Evolutionary conservation across 2,888 invertebrate species (phyloP).

Genomic region (Eupelmus urozonus): DNA sequence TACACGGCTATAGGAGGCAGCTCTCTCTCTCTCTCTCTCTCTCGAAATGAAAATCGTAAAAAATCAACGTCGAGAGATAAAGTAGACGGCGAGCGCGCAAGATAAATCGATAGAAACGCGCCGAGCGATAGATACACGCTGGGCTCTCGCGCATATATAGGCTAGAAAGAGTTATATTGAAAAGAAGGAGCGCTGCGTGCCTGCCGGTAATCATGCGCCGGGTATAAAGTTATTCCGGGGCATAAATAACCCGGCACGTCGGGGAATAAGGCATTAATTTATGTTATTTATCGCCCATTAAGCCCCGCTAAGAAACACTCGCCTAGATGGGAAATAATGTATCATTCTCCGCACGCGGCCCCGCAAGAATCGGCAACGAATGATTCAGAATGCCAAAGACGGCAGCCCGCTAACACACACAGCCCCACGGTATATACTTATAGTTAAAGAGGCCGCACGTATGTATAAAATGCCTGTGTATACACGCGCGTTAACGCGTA

Average conservation of each 20-base stretch:
- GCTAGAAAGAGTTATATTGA: constrained; percentile 46
- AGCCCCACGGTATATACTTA: neutral
- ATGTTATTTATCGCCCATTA: constrained; percentile 77
- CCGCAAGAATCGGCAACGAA: constrained; percentile 70
- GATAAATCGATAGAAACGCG: constrained; percentile 50
- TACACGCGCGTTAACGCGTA: constrained; percentile 20
- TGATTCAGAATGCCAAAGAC: constrained; percentile 70
- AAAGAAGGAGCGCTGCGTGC: constrained; percentile 70
- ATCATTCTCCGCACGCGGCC: constrained; percentile 76
- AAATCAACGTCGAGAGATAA: constrained; percentile 46
- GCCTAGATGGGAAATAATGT: constrained; percentile 76
- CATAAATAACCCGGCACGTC: constrained; percentile 76
- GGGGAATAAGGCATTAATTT: constrained; percentile 76
- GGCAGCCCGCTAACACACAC: neutral
- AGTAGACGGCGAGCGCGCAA: constrained; percentile 36
- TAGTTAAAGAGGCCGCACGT: constrained; percentile 46
- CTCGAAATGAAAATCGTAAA: constrained; percentile 2
- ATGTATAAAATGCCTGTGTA: neutral
- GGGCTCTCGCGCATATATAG: too few relatives aligned
- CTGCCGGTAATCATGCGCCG: constrained; percentile 76
- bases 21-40: too few relatives aligned
- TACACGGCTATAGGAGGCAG: neutral
- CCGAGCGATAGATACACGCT: constrained; percentile 31
- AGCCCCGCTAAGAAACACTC: constrained; percentile 75
- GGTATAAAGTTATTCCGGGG: constrained; percentile 76